Evolutionary conservation across 1,140 invertebrate genomes (phyloP).

Genomic region (Drusus annulatus): DNA sequence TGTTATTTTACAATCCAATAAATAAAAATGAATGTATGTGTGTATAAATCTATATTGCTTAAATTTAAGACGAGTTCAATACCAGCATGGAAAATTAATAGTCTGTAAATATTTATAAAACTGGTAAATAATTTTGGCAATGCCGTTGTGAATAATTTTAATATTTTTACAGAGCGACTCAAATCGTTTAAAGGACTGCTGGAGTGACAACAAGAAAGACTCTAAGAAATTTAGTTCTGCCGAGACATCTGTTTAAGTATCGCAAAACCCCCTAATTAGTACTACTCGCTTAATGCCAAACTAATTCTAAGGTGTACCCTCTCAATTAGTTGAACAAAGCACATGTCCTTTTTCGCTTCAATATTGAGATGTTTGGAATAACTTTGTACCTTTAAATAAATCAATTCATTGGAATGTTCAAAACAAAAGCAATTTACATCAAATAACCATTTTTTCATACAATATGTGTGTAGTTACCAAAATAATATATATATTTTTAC

Average conservation of each 20-base stretch:
- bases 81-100: background rate
- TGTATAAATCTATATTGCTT: no score
- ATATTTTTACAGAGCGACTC: conserved; percentile 54
- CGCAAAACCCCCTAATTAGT: no score
- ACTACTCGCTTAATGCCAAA: background rate
- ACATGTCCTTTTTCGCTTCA: no score
- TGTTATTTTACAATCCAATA: no score
- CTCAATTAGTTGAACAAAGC: background rate
- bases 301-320: background rate
- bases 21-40: no score
- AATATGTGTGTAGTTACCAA: no score
- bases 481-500: no score
- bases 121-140: background rate
- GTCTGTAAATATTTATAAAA: background rate
- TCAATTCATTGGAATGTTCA: no score
- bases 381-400: no score
- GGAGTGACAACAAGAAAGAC: conserved; percentile 57
- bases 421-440: no score
- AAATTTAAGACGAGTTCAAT: background rate
- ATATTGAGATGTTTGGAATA: no score
- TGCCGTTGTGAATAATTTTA: conserved; percentile 15
- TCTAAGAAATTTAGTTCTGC: conserved; percentile 53
- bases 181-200: conserved; percentile 55
- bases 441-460: no score
- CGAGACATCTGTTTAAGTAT: conserved; percentile 55